These are phyloP conservation scores for Melolontha melolontha DNA, from an alignment of 2,888 invertebrate species.

Conservation along the genomic window DNA sequence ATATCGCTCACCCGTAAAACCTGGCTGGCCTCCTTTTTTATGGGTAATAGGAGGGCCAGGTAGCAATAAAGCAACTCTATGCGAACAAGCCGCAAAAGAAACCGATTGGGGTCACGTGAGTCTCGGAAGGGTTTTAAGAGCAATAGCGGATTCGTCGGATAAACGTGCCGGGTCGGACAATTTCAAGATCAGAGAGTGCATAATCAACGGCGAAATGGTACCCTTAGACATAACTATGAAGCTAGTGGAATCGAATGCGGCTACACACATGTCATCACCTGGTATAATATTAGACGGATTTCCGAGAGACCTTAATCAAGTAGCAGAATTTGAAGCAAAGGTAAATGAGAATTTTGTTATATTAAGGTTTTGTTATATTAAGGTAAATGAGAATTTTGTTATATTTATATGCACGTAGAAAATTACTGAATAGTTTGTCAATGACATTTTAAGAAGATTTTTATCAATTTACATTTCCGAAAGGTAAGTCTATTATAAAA, in stretches of 20 bases:
- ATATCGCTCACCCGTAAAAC: conserved; percentile 58
- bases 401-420: no score
- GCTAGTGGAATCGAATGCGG: conserved; percentile 78
- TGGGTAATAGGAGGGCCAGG: conserved; percentile 87
- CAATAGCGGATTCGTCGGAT: conserved; percentile 74
- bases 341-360: conserved; percentile 67
- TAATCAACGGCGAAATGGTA: conserved; percentile 85
- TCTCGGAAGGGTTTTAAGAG: conserved; percentile 82
- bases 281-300: conserved; percentile 96
- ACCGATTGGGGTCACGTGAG: conserved; percentile 78
- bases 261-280: conserved; percentile 70
- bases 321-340: conserved; percentile 88
- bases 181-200: conserved; percentile 72
- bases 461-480: no score
- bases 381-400: no score
- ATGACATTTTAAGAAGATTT: no score
- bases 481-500: no score
- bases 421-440: no score
- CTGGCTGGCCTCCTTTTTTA: conserved; percentile 61
- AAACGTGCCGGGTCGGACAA: conserved; percentile 58
- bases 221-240: conserved; percentile 82
- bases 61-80: conserved; percentile 87
- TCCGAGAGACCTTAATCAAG: conserved; percentile 91
- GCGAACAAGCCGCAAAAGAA: conserved; percentile 77
- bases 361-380: no score